Evolutionary conservation across 2,797 vertebrate species (phyloP), one percentile per base, ranked within the genome.

Genomic region (Sebastiscus albofasciatus): DNA sequence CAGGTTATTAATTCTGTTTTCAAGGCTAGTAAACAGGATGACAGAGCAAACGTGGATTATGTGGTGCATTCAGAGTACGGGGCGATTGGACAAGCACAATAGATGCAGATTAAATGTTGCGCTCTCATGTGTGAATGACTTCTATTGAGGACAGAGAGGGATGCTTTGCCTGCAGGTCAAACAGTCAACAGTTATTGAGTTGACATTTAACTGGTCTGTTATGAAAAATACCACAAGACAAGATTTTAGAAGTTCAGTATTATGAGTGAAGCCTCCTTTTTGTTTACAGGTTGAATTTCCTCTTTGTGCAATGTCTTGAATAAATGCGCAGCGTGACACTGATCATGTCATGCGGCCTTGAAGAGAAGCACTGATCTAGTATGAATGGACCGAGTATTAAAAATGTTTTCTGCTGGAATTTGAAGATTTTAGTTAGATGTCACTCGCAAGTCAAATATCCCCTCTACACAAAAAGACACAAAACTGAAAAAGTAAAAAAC

Each of bases 401-500:
- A 52, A 42, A n/a, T 65, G 22, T 29, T 64, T 64, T 72, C n/a
- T 8, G 49, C 49, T 52, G 42, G 42, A 46, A 46, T 46, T 46
- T 46, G 6, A 46, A 18, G 42, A 18, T 46, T 46, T 18, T 46
- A 46, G 42, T 46, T 46, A 18, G 42, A 46, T 16, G 42, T 46
- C 42, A 46, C 16, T 46, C 16, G 20, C 49, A 1, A 60, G 4
- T 54, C 13, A 34, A 61, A 68, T 13, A 52, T 18, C 29, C 6
- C 54, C 13, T 62, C 61, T 26, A 82, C 81, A 83, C 77, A 89
- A 77, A 90, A 87, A 89, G 55, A 83, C 88, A 85, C 84, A 83
- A 74, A 83, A 92, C 77, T 94, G 87, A 95, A 95, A 94, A 95
- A 97, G 97, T 98, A 98, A 95, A 98, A 99, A 98, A 98, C 97